Evolutionary conservation across 2,113 vertebrate species (phyloP), one percentile per base, ranked within the genome.

Genomic region (Dipodomys merriami): DNA sequence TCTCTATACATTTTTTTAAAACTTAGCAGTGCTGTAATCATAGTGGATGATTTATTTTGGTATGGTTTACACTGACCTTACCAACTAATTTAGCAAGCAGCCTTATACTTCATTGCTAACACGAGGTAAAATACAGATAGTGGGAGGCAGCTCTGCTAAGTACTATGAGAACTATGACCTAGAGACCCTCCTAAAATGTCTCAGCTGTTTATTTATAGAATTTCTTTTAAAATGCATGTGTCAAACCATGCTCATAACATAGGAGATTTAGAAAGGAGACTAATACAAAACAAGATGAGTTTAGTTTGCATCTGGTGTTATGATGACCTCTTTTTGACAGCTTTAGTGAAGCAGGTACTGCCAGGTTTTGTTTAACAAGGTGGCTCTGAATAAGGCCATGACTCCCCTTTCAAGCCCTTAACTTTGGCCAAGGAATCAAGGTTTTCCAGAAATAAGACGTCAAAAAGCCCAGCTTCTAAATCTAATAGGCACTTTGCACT

Each of bases 311-410:
- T 91, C 87, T 85, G 57, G 81, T 15, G 74, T 35, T 29, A 12
- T 22, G 29, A 13, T 60, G 49, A 88, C 89, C 57, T 95, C 29
- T 3, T 83, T 33, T 44, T 39, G 83, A 93, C n/a, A 81, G 35
- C 82, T 95, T 85, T 44, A 73, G 73, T 95, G 92, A 91, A 95
- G 39, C 62, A 85, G 74, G 44, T 91, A 84, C 46, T 95, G 64
- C 73, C 79, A 57, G 74, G 85, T 46, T 94, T 67, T 94, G 80
- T 83, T 96, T 88, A 97, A 96, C 39, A 96, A 92, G 29, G 44
- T 77, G 25, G 29, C 92, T 94, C 92, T 95, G 82, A 91, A 92
- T 95, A 96, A 95, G 79, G 0, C 46, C 83, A 77, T 83, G 65
- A 49, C 65, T 94, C 79, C 6, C n/a, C 39, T 65, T 74, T 65